Evolutionary conservation across 2,113 vertebrate species (phyloP).

Genomic region (Verasper variegatus): DNA sequence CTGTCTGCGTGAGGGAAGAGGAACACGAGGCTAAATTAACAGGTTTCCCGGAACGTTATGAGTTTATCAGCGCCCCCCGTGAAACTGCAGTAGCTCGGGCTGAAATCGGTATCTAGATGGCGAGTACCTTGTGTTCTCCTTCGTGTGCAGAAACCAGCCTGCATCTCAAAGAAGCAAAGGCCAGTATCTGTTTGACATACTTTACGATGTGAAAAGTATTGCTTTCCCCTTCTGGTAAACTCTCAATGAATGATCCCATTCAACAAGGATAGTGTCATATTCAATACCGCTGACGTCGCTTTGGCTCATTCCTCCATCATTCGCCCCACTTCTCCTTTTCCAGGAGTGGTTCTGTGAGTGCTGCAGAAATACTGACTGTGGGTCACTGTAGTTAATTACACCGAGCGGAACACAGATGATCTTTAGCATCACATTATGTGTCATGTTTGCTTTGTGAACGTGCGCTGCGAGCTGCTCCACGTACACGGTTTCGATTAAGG

Average conservation of each 20-base stretch:
- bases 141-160: slow-evolving; percentile 8
- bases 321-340: neutral
- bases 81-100: no score
- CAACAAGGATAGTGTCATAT: neutral
- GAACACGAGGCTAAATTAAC: no score
- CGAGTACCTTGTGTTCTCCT: neutral
- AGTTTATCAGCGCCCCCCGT: no score
- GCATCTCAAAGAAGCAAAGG: neutral
- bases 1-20: neutral
- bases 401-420: neutral
- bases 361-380: neutral
- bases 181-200: no score
- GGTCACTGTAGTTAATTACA: neutral
- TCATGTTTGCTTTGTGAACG: neutral
- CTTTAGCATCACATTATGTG: neutral
- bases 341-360: no score
- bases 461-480: neutral
- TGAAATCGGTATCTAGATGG: no score
- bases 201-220: no score
- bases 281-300: neutral
- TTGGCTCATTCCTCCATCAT: no score
- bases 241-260: no score
- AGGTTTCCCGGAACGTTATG: no score
- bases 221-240: no score
- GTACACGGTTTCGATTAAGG: neutral